A percentile compares a stretch with the other conserved stretches of the same genome.
phyloP scores from a whole-genome alignment of 2,888 invertebrate genomes.

The Phengaris alcon region DNA sequence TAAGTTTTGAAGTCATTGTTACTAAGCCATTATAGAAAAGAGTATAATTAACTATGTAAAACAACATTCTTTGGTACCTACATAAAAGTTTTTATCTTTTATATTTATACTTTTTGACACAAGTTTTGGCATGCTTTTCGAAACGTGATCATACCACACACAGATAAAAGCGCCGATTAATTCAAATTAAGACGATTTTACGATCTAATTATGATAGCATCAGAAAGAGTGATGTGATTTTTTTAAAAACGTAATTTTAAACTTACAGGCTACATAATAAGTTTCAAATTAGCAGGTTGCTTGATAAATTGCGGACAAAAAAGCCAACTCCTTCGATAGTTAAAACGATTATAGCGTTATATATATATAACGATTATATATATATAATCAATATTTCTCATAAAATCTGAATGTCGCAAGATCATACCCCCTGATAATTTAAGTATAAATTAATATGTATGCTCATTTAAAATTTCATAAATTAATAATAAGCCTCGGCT shows the following conservation, averaged over 20 bases:
- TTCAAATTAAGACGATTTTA: constrained; percentile 1
- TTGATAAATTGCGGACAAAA: no score
- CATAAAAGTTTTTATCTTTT: not conserved
- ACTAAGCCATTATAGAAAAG: no score
- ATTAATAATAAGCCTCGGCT: no score
- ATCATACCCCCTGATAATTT: no score
- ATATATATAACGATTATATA: no score
- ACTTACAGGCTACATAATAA: not conserved
- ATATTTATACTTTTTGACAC: not conserved
- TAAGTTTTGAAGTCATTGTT: no score
- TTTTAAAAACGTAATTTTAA: not conserved
- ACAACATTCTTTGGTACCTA: not conserved
- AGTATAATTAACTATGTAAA: not conserved
- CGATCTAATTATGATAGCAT: not conserved
- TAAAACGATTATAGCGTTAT: no score
- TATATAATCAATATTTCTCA: no score
- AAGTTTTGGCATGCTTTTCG: not conserved
- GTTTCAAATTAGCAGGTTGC: not conserved
- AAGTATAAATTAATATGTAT: no score
- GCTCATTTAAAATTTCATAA: no score
- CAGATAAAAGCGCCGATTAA: not conserved
- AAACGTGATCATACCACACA: not conserved
- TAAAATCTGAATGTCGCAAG: no score
- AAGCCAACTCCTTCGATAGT: no score
- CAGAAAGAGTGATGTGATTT: not conserved